Percentiles rank a stretch among this genome's conserved stretches.
phyloP scores from a whole-genome alignment of 2,797 vertebrate genomes.

The Parambassis ranga region DNA sequence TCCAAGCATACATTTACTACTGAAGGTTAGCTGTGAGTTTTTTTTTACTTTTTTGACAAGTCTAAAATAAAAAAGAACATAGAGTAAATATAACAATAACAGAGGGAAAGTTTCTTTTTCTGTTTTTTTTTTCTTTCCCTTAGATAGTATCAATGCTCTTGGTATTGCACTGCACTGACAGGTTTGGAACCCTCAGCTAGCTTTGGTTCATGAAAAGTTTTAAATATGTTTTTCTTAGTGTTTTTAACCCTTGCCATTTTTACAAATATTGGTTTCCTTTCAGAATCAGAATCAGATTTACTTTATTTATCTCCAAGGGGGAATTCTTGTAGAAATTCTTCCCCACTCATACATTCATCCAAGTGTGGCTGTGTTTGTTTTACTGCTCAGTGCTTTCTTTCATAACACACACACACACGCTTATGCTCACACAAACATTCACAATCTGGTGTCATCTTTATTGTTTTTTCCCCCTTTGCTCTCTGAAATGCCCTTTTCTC shows the following conservation, averaged over 20 bases:
- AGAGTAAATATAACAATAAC: constrained; percentile 23
- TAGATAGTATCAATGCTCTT: constrained; percentile 16
- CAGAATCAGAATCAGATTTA: no score
- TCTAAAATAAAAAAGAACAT: constrained; percentile 12
- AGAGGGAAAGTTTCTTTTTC: background rate
- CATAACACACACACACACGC: background rate
- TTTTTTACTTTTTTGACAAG: constrained; percentile 5
- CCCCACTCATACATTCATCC: background rate
- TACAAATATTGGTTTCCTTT: no score
- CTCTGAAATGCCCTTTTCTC: constrained; percentile 26
- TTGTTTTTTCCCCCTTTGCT: background rate
- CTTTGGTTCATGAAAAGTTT: constrained; percentile 4
- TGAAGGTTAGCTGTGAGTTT: constrained; percentile 20
- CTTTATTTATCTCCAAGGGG: no score
- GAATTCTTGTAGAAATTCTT: no score
- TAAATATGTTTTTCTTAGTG: constrained; percentile 13
- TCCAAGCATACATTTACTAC: constrained; percentile 1
- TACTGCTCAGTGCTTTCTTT: background rate
- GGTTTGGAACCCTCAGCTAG: constrained; percentile 15
- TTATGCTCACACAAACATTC: background rate
- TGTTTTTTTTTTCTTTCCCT: constrained; percentile 3
- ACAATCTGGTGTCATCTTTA: constrained; percentile 1
- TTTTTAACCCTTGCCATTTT: background rate
- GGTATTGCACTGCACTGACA: constrained; percentile 1
- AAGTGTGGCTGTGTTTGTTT: background rate